Evolutionary conservation across 2,888 invertebrate species (phyloP), one percentile per base, ranked within the genome.

Genomic region (Conus canariensis): DNA sequence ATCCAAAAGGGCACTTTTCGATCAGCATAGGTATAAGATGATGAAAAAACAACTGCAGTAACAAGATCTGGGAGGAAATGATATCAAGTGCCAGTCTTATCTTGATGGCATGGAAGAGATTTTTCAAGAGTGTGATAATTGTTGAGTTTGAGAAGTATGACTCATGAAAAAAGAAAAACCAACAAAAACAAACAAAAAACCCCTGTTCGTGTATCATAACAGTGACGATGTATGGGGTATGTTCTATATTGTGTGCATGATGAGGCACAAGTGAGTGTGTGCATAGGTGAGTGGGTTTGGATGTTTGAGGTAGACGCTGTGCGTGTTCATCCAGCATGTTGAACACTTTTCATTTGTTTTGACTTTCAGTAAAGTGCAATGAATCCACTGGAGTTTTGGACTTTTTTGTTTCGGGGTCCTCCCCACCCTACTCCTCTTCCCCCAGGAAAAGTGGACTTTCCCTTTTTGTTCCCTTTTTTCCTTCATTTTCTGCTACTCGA

Each of bases 321-420:
- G 70, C 19, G 56, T 83, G 82, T 56, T 83, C 22, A 58, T 56
- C 58, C 82, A 83, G 7, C 82, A 83, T 83, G 58, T 56, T 83
- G 82, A 83, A 56, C 19, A 58, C 9, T 10, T 83, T 83, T 58
- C 19, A 22, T 83, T 83, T 58, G 58, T 83, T 83, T 83, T 22
- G 19, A 83, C 56, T 83, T 83, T 58, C 82, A 83, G 82, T 83
- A 83, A 83, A 83, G 82, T 83, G 82, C 82, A 83, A 83, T 83
- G 82, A 83, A 83, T 83, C 82, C 82, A 83, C 16, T 25, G n/a
- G 6, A 22, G 25, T n/a, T 74, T 64, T 64, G 64, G 45, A 45
- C 45, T 45, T 45, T 45, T 45, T 45, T 45, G 45, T 45, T 45
- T 45, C 45, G 4, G 45, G 45, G 45, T 45, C 45, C 45, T 45